These are phyloP conservation scores for Harlomillsia oculata DNA, from an alignment of 1,140 invertebrate species.

Conservation along the genomic window DNA sequence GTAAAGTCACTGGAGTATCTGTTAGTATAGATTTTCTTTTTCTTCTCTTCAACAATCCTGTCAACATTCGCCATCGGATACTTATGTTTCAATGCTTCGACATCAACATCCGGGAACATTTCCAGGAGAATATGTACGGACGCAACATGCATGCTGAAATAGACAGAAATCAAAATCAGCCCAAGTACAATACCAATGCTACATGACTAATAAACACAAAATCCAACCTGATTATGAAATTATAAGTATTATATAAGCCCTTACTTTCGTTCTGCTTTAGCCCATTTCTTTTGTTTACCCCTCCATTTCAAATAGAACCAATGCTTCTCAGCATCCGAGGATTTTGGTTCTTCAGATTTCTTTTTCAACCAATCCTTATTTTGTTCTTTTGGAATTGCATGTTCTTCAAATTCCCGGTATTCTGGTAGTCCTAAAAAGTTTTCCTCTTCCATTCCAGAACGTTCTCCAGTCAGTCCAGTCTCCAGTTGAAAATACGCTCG, in stretches of 20 bases:
- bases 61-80: conserved; percentile 50
- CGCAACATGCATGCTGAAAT: conserved; percentile 37
- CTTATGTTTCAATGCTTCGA: conserved; percentile 56
- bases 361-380: conserved; percentile 26
- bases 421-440: conserved; percentile 33
- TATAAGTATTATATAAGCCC: neutral
- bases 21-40: conserved; percentile 6
- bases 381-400: conserved; percentile 29
- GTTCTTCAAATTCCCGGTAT: conserved; percentile 24
- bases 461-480: conserved; percentile 73
- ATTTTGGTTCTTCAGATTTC: conserved; percentile 23
- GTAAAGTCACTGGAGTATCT: neutral
- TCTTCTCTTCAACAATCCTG: neutral
- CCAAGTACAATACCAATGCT: neutral
- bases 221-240: neutral
- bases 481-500: conserved; percentile 80
- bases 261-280: conserved; percentile 12
- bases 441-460: conserved; percentile 44
- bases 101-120: conserved; percentile 64
- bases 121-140: conserved; percentile 58
- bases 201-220: neutral
- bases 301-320: conserved; percentile 25
- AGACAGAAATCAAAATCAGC: neutral
- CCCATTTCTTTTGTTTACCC: conserved; percentile 3
- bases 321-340: conserved; percentile 18